Evolutionary conservation across 2,797 vertebrate species (phyloP).

Genomic region (Myotis findleyi): DNA sequence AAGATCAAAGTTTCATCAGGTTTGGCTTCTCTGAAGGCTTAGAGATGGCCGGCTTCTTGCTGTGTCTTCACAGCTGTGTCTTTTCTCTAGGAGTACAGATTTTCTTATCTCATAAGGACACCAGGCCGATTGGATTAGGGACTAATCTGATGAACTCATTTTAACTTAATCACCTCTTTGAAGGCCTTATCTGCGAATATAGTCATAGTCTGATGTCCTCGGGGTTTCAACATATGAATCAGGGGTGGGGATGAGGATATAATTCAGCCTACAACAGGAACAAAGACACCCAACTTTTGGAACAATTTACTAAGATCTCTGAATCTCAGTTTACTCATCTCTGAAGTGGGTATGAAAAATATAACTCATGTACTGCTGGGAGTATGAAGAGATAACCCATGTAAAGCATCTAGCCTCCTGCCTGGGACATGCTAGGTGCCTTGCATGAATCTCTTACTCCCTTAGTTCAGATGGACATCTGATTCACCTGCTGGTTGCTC

Average conservation of each 20-base stretch:
- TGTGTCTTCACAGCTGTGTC: not conserved
- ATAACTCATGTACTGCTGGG: not conserved
- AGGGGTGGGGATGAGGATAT: not conserved
- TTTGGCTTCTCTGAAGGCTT: not conserved
- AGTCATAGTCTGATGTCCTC: not conserved
- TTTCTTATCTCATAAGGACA: not conserved
- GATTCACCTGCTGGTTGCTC: not conserved
- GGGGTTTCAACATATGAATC: not conserved
- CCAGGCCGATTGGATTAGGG: not conserved
- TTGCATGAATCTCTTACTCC: not conserved
- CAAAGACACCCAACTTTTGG: not conserved
- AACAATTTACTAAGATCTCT: not conserved
- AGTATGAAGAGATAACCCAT: not conserved
- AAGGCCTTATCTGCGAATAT: not conserved
- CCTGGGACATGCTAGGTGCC: not conserved
- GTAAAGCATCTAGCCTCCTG: not conserved
- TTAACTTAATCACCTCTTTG: not conserved
- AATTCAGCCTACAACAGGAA: not conserved
- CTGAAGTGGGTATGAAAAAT: not conserved
- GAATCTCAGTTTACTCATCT: constrained; percentile 21
- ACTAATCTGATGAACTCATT: not conserved
- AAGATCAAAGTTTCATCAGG: not conserved
- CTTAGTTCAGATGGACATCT: not conserved
- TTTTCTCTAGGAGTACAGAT: not conserved
- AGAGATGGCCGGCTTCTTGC: not conserved